Percentiles rank a stretch among this genome's conserved stretches.
phyloP scores from a whole-genome alignment of 2,797 vertebrate genomes.

The Enteromius trimaculatus region DNA sequence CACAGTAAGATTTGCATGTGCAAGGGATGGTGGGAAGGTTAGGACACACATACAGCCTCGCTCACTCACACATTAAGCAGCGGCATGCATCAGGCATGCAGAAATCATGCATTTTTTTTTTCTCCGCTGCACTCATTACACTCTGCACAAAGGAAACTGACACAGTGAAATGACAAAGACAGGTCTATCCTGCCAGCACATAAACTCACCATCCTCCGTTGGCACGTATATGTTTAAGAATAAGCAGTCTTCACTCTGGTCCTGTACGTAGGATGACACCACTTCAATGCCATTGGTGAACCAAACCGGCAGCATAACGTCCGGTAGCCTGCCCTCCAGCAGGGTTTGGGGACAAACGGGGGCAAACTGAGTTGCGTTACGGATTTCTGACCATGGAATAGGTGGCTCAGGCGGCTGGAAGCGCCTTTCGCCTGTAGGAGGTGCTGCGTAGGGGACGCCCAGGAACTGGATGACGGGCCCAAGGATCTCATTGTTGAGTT shows the following conservation, averaged over 20 bases:
- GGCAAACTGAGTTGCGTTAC: constrained; percentile 93
- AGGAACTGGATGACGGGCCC: constrained; percentile 96
- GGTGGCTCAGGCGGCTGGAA: constrained; percentile 96
- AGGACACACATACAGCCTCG: constrained; percentile 72
- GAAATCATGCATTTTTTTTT: constrained; percentile 73
- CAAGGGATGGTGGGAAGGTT: constrained; percentile 62
- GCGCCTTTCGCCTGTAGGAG: constrained; percentile 91
- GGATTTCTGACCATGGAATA: constrained; percentile 87
- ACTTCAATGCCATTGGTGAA: constrained; percentile 98
- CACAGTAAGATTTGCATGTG: constrained; percentile 70
- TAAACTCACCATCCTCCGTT: constrained; percentile 99
- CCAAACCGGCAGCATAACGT: constrained; percentile 99
- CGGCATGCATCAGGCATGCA: constrained; percentile 90
- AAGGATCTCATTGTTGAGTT: constrained; percentile 97
- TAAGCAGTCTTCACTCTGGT: constrained; percentile 98
- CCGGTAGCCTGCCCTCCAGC: constrained; percentile 93
- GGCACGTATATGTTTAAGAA: constrained; percentile 99
- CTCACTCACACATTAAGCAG: constrained; percentile 71
- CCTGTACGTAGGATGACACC: constrained; percentile 96
- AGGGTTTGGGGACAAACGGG: constrained; percentile 98
- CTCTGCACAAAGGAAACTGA: constrained; percentile 55
- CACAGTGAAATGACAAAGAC: constrained; percentile 71
- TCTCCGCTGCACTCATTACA: constrained; percentile 45
- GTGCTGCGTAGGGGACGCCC: constrained; percentile 93
- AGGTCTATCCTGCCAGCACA: constrained; percentile 69